Conservation (phyloP, 2,888 invertebrate genomes). For the Mantis religiosa region DNA sequence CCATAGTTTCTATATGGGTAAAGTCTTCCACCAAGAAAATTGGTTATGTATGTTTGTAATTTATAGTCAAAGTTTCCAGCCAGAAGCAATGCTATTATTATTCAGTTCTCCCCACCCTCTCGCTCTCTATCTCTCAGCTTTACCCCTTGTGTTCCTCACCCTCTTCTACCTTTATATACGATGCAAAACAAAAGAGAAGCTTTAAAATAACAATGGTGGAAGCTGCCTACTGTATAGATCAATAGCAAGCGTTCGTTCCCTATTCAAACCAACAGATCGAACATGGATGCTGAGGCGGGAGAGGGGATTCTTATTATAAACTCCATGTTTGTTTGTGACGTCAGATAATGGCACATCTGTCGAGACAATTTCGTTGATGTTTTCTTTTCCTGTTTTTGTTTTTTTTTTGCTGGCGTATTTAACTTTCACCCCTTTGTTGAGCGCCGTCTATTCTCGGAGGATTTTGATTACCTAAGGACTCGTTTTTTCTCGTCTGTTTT, state of each 20-base stretch:
- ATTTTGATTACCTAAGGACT: background rate
- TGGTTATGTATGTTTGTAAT: conserved; percentile 32
- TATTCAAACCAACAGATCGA: conserved; percentile 22
- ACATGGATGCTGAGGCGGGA: conserved; percentile 16
- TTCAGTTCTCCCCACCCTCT: conserved; percentile 19
- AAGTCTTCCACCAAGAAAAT: conserved; percentile 29
- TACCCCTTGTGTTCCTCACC: conserved; percentile 26
- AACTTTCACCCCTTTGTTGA: background rate
- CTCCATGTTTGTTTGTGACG: conserved; percentile 10
- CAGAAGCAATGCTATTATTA: conserved; percentile 29
- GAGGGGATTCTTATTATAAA: conserved; percentile 10
- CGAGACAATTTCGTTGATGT: background rate
- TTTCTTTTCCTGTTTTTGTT: background rate
- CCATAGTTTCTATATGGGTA: conserved; percentile 21
- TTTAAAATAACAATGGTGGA: conserved; percentile 29
- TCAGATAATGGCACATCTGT: conserved; percentile 18
- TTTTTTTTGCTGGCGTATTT: background rate
- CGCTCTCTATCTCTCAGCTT: conserved; percentile 3
- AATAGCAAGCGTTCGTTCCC: conserved; percentile 12
- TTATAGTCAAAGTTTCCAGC: conserved; percentile 31
- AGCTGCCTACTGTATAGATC: conserved; percentile 21
- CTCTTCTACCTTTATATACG: conserved; percentile 21
- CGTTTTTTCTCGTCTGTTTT: background rate
- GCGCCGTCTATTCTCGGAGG: background rate
- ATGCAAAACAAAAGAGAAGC: conserved; percentile 31